Base-by-base conservation (phyloP, 2,888 invertebrate genomes). In the Ischnura elegans region DNA sequence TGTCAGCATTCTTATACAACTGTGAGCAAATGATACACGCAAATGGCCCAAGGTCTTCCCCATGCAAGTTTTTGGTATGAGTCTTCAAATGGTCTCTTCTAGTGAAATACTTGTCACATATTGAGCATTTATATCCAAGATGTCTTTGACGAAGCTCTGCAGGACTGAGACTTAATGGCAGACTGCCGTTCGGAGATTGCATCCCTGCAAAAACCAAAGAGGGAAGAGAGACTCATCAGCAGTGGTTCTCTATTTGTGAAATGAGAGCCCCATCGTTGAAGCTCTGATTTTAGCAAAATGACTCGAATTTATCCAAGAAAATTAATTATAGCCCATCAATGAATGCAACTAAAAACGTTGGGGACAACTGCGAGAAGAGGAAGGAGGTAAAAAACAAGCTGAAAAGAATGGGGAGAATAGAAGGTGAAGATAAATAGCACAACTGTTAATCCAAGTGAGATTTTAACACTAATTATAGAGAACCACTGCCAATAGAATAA, bases 31-130 rank as follows among this genome's bases (percentile, higher is more conserved):
- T 96, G 66, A 95, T 95, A 94, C 96, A 96, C 93, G 95, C 95
- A 94, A 96, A 96, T 21, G 96, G 96, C 25, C 96, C 96, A 5
- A 95, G 96, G 94, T 96, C 96, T 94, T 96, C 96, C 29, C 96
- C 96, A 94, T 96, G 96, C 93, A 96, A 96, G 94, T 96, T 96
- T 95, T 96, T 96, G 95, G 96, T 96, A 95, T 96, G 96, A 90
- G 96, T 96, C 93, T 96, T 95, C 93, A 96, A 95, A 94, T 96
- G 96, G 95, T 96, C 96, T 94, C 96, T 90, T 94, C 94, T 93
- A 19, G 94, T 94, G 93, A 94, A 94, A 76, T 84, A 93, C 93
- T 94, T 94, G n/a, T 84, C 90, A 87, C 94, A 94, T 19, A 94
- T 66, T 36, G 90, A 85, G 93, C 94, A 94, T 90, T 90, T 90